Base-by-base conservation (phyloP, 2,113 vertebrate species). In the Chloebia gouldiae region DNA sequence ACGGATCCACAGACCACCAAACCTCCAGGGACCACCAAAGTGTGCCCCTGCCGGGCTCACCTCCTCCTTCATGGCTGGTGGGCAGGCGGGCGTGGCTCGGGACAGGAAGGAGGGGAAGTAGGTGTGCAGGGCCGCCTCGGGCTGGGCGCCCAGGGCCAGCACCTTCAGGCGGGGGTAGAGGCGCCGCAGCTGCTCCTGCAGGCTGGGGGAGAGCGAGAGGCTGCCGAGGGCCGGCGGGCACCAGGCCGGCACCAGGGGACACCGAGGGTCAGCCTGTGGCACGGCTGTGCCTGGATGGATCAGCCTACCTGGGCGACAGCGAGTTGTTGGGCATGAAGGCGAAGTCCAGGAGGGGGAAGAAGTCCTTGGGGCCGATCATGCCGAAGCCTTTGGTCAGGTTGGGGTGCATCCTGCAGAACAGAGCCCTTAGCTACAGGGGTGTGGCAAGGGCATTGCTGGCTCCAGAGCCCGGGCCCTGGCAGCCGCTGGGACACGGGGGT, bases 241-340 rank as follows among this genome's bases (percentile, higher is more conserved):
- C 25, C 0, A 0, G 45, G 18, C 7, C 0, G 57, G 31, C 39
- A 56, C 31, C 3, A n/a, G 50, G 37, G 35, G 65, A 1, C 56
- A 25, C 24, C 3, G 6, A 6, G 59, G 15, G 59, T 28, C 1
- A 2, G 49, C 56, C 64, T 5, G 0, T 0, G 2, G 33, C 5
- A 9, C 11, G 1, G 51, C 31, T 4, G 31, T 33, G 53, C 31
- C 54, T 8, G 23, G 23, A 0, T 1, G 35, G 17, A 4, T 9
- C 5, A 6, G 17, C 7, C 1, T 98, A 99, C 99, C 98, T 99
- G 92, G 98, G 56, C 1, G 98, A 95, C 59, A 99, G 98, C 0
- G 99, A 99, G 69, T 99, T 99, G 97, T 99, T 99, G 70, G 99
- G 99, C 99, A 99, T 99, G 96, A 98, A 99, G 86, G 99, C 99